phyloP scores from a whole-genome alignment of 2,888 invertebrate genomes.

The Disparrhopalites patrizii region DNA sequence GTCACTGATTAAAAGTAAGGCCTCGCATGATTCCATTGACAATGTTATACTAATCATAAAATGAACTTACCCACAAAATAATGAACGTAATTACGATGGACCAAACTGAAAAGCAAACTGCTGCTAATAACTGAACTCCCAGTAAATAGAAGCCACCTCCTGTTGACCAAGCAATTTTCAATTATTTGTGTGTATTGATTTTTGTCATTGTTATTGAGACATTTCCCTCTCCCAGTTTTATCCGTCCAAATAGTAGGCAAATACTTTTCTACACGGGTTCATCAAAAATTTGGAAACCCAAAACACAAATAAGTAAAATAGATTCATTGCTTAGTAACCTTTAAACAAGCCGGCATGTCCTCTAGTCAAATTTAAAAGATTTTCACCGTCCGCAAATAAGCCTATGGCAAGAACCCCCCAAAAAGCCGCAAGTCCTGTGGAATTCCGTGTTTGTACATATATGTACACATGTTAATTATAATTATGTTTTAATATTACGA shows the following conservation, averaged over 20 bases:
- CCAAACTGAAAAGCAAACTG: slow-evolving; percentile 69
- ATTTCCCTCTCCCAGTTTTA: too few species aligned
- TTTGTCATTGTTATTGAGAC: too few species aligned
- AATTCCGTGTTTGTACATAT: background rate
- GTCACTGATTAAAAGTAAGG: background rate
- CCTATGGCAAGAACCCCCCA: slow-evolving; percentile 83
- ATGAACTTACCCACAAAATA: slow-evolving; percentile 63
- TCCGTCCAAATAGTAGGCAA: too few species aligned
- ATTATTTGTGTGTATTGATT: too few species aligned
- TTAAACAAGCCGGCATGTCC: slow-evolving; percentile 54
- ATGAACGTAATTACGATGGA: slow-evolving; percentile 66
- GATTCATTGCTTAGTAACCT: slow-evolving; percentile 45
- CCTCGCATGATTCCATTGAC: background rate
- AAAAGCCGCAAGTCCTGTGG: slow-evolving; percentile 53
- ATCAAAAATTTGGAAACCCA: too few species aligned
- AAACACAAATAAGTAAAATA: too few species aligned
- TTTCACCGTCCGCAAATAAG: slow-evolving; percentile 79
- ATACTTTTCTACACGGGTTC: too few species aligned
- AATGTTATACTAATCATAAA: background rate
- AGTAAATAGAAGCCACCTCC: slow-evolving; percentile 85
- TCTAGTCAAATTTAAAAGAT: slow-evolving; percentile 72
- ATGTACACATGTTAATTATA: background rate
- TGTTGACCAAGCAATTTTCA: too few species aligned
- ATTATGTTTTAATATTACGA: background rate
- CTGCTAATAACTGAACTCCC: slow-evolving; percentile 73